Percentiles rank a stretch among this genome's conserved stretches.
These are phyloP conservation scores for Phengaris arion DNA, from an alignment of 2,888 invertebrate genomes.

Conservation along the genomic window DNA sequence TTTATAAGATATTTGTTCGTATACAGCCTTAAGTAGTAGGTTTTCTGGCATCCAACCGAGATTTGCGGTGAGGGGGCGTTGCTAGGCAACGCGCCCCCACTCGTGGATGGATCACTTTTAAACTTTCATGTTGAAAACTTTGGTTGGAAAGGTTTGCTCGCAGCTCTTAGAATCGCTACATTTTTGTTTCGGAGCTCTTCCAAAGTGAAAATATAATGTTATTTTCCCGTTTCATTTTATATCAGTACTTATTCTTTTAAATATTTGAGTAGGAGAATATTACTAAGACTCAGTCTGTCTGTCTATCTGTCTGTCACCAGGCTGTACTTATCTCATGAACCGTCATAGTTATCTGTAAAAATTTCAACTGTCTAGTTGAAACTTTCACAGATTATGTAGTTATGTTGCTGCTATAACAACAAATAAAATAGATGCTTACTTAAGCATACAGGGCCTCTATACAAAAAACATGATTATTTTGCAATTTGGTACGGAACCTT, in stretches of 20 bases:
- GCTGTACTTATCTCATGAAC: neutral
- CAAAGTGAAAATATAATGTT: conserved; percentile 53
- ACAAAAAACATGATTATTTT: too few relatives aligned
- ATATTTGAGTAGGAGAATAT: conserved; percentile 19
- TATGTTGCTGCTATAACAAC: too few relatives aligned
- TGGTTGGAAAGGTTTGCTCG: conserved; percentile 70
- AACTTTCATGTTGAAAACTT: conserved; percentile 79
- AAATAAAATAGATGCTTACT: too few relatives aligned
- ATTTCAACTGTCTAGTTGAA: too few relatives aligned
- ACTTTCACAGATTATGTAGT: too few relatives aligned
- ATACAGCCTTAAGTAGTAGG: conserved; percentile 48
- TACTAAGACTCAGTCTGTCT: neutral
- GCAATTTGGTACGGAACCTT: too few relatives aligned
- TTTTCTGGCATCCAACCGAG: conserved; percentile 68
- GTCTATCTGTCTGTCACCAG: neutral
- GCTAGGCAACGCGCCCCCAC: conserved; percentile 61
- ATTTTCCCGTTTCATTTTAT: conserved; percentile 30
- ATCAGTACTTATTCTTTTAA: conserved; percentile 10
- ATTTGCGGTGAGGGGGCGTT: conserved; percentile 71
- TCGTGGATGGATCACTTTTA: conserved; percentile 70
- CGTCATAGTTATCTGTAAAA: too few relatives aligned
- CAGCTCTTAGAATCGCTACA: conserved; percentile 68
- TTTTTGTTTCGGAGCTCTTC: conserved; percentile 68
- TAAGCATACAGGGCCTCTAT: too few relatives aligned
- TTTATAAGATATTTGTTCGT: conserved; percentile 6